Percentiles rank a stretch among this genome's conserved stretches.
Conservation (phyloP, 64 coral and sea anemone genomes). For the Pachyseris speciosa region DNA sequence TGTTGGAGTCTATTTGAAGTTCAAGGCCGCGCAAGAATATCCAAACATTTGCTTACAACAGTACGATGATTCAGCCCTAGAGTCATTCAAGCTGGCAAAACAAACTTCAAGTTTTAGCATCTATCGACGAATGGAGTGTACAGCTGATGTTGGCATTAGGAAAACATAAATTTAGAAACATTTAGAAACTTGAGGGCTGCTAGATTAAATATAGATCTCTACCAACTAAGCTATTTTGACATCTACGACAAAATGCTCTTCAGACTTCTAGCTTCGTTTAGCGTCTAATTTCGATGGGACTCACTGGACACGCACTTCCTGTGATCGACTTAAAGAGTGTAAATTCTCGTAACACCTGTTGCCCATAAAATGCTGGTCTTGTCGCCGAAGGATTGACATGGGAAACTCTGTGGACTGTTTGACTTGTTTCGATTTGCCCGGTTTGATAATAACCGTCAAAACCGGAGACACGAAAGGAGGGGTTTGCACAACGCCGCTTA, state of each 20-base stretch:
- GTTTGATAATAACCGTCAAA: slow-evolving; percentile 77
- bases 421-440: slow-evolving; percentile 74
- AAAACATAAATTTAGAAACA: neutral
- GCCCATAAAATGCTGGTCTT: neutral
- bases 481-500: slow-evolving; percentile 79
- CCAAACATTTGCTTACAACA: neutral
- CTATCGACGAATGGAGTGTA: neutral
- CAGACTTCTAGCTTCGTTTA: neutral
- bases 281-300: neutral
- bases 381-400: slow-evolving; percentile 37
- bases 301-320: neutral
- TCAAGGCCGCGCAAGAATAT: neutral
- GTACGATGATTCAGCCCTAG: neutral
- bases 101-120: neutral
- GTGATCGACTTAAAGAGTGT: neutral
- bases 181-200: neutral
- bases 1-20: neutral
- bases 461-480: slow-evolving; percentile 89
- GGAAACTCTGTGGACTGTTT: slow-evolving; percentile 83
- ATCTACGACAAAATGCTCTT: neutral
- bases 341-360: slow-evolving; percentile 10
- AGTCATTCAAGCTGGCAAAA: neutral
- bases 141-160: neutral
- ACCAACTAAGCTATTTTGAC: neutral
- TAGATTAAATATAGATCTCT: neutral